phyloP scores from a whole-genome alignment of 2,797 vertebrate species.

The Peromyscus attwateri region DNA sequence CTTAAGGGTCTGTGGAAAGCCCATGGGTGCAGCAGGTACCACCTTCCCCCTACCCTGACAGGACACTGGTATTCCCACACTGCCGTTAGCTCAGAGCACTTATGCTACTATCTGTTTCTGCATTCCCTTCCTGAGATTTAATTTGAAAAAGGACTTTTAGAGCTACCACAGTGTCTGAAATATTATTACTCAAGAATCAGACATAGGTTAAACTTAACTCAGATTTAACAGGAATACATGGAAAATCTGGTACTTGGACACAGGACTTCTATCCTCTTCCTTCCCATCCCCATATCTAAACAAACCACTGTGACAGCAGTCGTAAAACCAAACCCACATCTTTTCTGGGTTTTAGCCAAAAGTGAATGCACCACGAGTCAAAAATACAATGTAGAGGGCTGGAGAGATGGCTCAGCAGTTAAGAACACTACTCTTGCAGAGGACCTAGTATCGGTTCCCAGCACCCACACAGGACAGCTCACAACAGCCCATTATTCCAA shows the following conservation, averaged over 20 bases:
- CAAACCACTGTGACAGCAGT: not conserved
- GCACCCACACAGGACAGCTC: not conserved
- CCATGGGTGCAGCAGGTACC: not conserved
- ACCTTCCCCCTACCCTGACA: accelerated
- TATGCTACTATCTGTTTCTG: not conserved
- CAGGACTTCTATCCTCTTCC: not conserved
- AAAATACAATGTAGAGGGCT: not conserved
- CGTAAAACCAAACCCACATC: not conserved
- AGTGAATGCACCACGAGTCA: conserved; percentile 28
- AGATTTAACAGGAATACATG: conserved; percentile 23
- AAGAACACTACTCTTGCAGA: not conserved
- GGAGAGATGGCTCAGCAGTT: not conserved
- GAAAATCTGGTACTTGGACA: not conserved
- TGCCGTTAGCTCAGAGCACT: not conserved
- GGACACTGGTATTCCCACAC: not conserved
- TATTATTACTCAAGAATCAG: not conserved
- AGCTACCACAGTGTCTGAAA: conserved; percentile 1
- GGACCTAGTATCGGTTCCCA: not conserved
- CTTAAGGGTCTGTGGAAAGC: not conserved
- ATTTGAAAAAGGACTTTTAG: conserved; percentile 16
- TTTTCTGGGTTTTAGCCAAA: not conserved
- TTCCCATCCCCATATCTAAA: not conserved
- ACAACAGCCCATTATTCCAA: not conserved
- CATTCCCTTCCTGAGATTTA: conserved; percentile 32
- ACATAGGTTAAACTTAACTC: not conserved